Conservation (phyloP, 2,888 invertebrate genomes). For the Homarus gammarus region DNA sequence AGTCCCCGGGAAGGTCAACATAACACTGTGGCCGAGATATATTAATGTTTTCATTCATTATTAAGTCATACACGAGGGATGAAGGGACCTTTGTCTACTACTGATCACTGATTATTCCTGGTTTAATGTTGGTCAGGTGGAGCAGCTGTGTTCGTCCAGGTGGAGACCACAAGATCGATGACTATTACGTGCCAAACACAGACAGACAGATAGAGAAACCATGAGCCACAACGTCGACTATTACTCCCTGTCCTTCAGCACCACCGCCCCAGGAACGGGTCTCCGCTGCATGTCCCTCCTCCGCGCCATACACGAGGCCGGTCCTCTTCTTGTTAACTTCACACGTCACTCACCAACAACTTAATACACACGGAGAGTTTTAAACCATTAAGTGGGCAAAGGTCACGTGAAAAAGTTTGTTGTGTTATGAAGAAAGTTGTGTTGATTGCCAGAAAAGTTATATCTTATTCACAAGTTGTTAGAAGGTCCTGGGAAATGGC, state of each 20-base stretch:
- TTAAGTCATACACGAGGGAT: not conserved
- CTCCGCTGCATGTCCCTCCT: no score
- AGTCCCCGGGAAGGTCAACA: not conserved
- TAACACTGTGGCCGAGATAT: not conserved
- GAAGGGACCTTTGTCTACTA: not conserved
- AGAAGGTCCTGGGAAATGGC: no score
- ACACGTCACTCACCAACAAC: no score
- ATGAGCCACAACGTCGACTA: not conserved
- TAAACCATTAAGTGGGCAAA: no score
- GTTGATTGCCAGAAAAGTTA: no score
- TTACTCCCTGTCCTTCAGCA: not conserved
- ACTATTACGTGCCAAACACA: no score
- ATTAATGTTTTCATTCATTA: not conserved
- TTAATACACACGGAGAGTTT: no score
- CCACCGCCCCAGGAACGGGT: not conserved
- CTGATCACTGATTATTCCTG: not conserved
- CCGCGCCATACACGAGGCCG: no score
- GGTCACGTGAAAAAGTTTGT: no score
- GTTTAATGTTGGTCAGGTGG: not conserved
- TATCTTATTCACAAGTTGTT: no score
- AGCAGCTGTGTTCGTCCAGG: not conserved
- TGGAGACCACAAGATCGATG: not conserved
- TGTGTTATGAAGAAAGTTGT: no score
- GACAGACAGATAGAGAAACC: not conserved
- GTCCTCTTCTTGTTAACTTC: no score